phyloP scores from a whole-genome alignment of 2,888 invertebrate species.

The Agrotis ipsilon region DNA sequence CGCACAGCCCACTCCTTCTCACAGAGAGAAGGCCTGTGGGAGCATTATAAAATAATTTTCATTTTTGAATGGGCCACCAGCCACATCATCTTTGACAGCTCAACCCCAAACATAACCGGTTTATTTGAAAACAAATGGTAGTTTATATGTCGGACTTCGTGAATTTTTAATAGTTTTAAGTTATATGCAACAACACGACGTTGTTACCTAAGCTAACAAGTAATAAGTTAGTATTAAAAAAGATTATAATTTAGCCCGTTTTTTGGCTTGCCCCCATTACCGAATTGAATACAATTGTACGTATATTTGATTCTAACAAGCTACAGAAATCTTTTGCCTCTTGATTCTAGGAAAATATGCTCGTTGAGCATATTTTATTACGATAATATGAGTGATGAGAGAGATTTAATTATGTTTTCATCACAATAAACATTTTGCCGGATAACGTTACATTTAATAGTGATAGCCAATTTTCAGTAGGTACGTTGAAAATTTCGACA shows the following conservation, averaged over 20 bases:
- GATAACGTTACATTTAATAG: neutral
- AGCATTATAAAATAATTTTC: too few species aligned
- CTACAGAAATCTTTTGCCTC: neutral
- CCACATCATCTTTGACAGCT: neutral
- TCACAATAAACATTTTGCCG: slow-evolving; percentile 2
- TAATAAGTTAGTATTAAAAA: neutral
- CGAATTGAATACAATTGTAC: neutral
- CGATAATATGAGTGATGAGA: neutral
- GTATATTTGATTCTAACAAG: neutral
- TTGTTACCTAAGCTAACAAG: neutral
- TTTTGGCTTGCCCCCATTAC: neutral
- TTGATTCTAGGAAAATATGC: neutral
- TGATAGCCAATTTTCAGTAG: neutral
- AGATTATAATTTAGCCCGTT: neutral
- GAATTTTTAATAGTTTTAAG: neutral
- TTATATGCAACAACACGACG: neutral
- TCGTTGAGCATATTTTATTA: slow-evolving; percentile 8
- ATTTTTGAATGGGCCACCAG: neutral
- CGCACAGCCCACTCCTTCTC: too few species aligned
- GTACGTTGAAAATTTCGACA: neutral
- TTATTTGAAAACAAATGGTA: neutral
- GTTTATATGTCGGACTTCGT: neutral
- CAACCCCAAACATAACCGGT: neutral
- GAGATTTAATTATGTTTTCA: slow-evolving; percentile 13
- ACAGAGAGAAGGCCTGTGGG: too few species aligned